Base-by-base conservation (phyloP, 2,113 vertebrate species). In the Lates calcarifer region DNA sequence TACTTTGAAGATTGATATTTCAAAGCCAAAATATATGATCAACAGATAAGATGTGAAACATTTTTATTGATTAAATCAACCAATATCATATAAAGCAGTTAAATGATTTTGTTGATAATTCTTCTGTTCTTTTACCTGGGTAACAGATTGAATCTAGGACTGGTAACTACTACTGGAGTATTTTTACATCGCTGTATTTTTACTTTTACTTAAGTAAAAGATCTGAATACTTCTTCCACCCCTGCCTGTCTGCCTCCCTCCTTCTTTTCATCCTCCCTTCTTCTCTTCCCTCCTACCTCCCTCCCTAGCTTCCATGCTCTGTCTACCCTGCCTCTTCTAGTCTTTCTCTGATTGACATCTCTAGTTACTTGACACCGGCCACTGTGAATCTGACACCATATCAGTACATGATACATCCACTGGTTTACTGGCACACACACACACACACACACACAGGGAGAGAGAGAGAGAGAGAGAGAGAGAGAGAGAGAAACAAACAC, bases 301-400 rank as follows among this genome's bases (percentile, higher is more conserved):
- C 49, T 58, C 7, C 24, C 58, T 2, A 29, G 4, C 62, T 31
- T 53, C 41, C 47, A 9, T 22, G 2, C 68, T 64, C n/a, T 13
- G 0, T 64, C 41, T 45, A 0, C 35, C 68, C 14, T 18, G 13
- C 39, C 41, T 67, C 62, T 15, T 87, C 83, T 87, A 35, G n/a
- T 51, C 66, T 83, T 85, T 70, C 68, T 60, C 20, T 47, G 66
- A 76, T 41, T 53, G 39, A 78, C 60, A 67, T 65, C 68, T 83
- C 64, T 53, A 9, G 45, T 88, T 64, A 86, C 66, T 49, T 62
- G 79, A 92, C 77, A 90, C 88, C 84, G n/a, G 33, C 47, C 45
- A 20, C 66, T 60, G 60, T 31, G 39, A 57, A 90, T 77, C 79
- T 82, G 87, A 93, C 75, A 92, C 86, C 88, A 83, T 64, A 84